These are phyloP conservation scores for Anguilla anguilla DNA, from an alignment of 2,797 vertebrate species.

Conservation along the genomic window DNA sequence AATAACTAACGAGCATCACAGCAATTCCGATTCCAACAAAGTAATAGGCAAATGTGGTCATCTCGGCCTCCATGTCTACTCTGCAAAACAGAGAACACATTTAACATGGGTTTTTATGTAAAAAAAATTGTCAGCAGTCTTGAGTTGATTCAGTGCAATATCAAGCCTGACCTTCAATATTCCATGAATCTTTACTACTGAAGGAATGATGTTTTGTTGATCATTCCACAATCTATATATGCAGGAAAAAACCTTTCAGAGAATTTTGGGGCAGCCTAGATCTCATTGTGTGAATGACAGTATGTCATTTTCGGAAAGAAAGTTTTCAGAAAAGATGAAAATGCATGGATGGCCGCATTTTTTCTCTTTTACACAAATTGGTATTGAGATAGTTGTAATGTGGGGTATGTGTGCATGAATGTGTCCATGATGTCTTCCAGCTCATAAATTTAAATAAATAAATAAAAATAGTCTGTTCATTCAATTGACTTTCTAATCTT, in stretches of 20 bases:
- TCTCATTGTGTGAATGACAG: not conserved
- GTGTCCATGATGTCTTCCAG: not conserved
- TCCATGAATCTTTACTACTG: no score
- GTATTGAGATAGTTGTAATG: not conserved
- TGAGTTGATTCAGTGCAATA: not conserved
- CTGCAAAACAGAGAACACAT: constrained; percentile 52
- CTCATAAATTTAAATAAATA: no score
- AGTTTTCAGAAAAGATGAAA: not conserved
- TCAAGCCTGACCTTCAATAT: not conserved
- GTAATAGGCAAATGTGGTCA: constrained; percentile 79
- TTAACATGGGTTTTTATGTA: no score
- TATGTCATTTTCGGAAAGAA: not conserved
- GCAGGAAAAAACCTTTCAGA: not conserved
- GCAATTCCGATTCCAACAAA: constrained; percentile 73
- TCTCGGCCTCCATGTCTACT: constrained; percentile 72
- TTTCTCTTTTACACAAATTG: not conserved
- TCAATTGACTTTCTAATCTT: no score
- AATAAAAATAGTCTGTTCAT: no score
- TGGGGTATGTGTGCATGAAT: no score
- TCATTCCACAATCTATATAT: not conserved
- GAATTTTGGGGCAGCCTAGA: not conserved
- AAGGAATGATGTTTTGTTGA: not conserved
- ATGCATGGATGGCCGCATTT: not conserved
- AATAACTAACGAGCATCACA: constrained; percentile 72
- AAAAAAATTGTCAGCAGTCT: not conserved